Percentiles rank a stretch among this genome's conserved stretches.
These are phyloP conservation scores for Martes martes DNA, from an alignment of 2,113 vertebrate species.

Conservation along the genomic window DNA sequence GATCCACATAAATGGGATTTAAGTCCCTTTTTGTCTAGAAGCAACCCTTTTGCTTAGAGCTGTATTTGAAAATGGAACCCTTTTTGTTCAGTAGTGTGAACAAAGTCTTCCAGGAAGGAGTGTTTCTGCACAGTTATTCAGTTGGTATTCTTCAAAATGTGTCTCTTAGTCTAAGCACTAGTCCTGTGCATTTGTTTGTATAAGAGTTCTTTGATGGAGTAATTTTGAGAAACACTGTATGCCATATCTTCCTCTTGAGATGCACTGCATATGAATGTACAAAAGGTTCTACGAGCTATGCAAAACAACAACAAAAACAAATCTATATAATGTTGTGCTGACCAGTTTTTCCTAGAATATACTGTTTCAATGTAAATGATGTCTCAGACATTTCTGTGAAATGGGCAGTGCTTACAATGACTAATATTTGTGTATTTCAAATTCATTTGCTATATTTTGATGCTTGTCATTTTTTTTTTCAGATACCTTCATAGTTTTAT, in stretches of 20 bases:
- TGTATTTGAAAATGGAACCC: not conserved
- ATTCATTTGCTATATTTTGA: not conserved
- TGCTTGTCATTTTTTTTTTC: not conserved
- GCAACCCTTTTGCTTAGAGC: not conserved
- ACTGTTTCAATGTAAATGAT: not conserved
- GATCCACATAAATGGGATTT: not conserved
- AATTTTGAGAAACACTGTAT: not conserved
- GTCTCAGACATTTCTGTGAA: not conserved
- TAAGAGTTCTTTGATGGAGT: not conserved
- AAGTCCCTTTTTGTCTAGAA: not conserved
- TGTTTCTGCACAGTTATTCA: not conserved
- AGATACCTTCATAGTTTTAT: not conserved
- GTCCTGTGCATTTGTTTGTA: not conserved
- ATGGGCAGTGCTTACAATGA: not conserved
- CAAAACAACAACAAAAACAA: not conserved
- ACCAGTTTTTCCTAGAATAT: not conserved
- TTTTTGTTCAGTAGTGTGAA: not conserved
- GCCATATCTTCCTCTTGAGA: not conserved
- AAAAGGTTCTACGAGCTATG: not conserved
- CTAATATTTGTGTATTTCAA: not conserved
- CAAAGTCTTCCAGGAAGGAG: not conserved
- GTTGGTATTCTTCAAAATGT: not conserved
- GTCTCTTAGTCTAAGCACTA: not conserved
- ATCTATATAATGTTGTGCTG: not conserved
- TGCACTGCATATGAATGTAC: not conserved